Evolutionary conservation across 2,797 vertebrate genomes (phyloP), one percentile per base, ranked within the genome.

Genomic region (Falco novaeseelandiae): DNA sequence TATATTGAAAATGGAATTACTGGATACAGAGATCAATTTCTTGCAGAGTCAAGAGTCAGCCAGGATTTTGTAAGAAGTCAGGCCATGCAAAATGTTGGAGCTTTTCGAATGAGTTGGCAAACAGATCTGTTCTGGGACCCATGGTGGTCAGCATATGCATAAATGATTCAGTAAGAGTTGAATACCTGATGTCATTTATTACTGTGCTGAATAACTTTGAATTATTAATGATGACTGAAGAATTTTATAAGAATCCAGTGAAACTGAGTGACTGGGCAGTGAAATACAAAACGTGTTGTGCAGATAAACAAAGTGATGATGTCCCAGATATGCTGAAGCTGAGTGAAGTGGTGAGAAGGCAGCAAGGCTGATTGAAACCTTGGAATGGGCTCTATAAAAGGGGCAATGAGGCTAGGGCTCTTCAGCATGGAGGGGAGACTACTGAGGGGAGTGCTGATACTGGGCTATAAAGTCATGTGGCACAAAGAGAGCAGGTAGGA

Each of bases 391-490:
- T 61, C 23, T 79, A 3, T 52, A 6, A 57, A 61, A 58, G 3
- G 48, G 22, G 25, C 9, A 10, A 62, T 27, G 55, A 30, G 34
- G 26, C 42, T 14, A 17, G 27, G 51, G 40, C 58, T 61, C 11
- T 79, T 54, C 36, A 49, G 20, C 40, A 13, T n/a, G 26, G 32
- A 12, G 30, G 32, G 48, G 17, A 82, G 4, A 22, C 34, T 66
- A 3, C 12, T 12, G 26, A 51, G 34, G 18, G 11, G 29, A 40
- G 6, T 19, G 27, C 11, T 27, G 36, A 16, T 7, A 49, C 44
- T 49, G 26, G 29, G 22, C 54, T 72, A 1, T 46, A 34, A 32
- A 76, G 10, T 54, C 2, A 0, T 3, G 9, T 51, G 52, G 11
- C 36, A 29, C 19, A 14, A 70, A 54, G n/a, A 57, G 20, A 12